These are phyloP conservation scores for Brachylomia viminalis DNA, from an alignment of 2,888 invertebrate genomes.

Conservation along the genomic window DNA sequence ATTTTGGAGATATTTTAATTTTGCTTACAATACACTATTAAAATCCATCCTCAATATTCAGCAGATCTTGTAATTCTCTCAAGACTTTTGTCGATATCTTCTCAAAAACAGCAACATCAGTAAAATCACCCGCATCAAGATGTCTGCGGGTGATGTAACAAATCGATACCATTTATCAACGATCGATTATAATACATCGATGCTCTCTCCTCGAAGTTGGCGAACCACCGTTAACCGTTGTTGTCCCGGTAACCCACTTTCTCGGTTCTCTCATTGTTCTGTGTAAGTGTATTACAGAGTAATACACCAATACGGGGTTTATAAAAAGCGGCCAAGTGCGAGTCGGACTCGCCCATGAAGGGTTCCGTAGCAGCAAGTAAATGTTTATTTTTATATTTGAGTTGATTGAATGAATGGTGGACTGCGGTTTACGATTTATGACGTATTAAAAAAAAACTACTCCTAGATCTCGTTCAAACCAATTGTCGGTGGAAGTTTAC, in stretches of 20 bases:
- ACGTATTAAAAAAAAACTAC: too few relatives aligned
- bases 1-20: background rate
- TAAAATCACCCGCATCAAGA: constrained; percentile 18
- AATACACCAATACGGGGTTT: constrained; percentile 15
- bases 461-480: too few relatives aligned
- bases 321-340: constrained; percentile 37
- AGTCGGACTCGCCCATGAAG: too few relatives aligned
- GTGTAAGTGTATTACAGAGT: constrained; percentile 36
- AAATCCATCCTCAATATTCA: background rate
- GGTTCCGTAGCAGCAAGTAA: too few relatives aligned
- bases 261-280: constrained; percentile 64
- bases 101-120: background rate
- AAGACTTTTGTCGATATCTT: background rate
- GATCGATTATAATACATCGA: constrained; percentile 64
- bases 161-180: constrained; percentile 57
- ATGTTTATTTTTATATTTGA: too few relatives aligned
- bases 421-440: too few relatives aligned
- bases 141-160: constrained; percentile 33
- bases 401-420: too few relatives aligned
- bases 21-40: background rate
- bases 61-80: background rate
- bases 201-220: constrained; percentile 57
- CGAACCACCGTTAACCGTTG: constrained; percentile 62
- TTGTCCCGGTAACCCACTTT: constrained; percentile 70
- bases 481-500: too few relatives aligned